Evolutionary conservation across 2,113 vertebrate genomes (phyloP).

Genomic region (Nothoprocta pentlandii): DNA sequence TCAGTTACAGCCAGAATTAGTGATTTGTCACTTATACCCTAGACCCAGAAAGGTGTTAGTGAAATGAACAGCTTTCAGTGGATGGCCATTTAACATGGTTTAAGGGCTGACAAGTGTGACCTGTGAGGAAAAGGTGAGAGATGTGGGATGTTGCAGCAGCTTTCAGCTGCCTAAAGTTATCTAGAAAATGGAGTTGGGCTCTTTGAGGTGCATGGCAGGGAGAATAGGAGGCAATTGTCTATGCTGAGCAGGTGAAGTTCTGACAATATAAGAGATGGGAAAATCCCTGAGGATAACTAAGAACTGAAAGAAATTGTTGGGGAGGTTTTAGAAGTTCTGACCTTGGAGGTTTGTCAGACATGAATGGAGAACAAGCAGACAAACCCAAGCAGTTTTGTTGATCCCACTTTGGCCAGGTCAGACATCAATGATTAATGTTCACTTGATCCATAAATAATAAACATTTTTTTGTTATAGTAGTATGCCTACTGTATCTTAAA

Average conservation of each 20-base stretch:
- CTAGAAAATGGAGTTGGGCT: no score
- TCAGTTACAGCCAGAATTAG: neutral
- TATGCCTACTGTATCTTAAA: fast-evolving
- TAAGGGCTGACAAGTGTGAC: neutral
- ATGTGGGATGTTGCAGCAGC: neutral
- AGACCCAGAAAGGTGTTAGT: neutral
- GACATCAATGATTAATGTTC: neutral
- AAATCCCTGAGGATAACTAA: no score
- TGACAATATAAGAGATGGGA: no score
- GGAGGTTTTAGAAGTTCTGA: no score
- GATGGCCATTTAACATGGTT: neutral
- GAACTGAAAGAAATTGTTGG: no score
- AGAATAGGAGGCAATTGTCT: no score
- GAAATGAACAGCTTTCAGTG: neutral
- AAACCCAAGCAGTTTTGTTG: no score
- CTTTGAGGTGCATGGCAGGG: no score
- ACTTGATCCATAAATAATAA: neutral
- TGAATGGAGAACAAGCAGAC: no score
- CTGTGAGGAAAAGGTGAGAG: fast-evolving
- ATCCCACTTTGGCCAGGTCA: no score
- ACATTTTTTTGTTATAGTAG: neutral
- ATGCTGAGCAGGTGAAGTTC: no score
- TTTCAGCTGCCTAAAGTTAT: neutral
- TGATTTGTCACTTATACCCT: neutral
- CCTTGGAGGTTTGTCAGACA: no score